Conservation (phyloP, 2,113 vertebrate genomes). For the Oplegnathus fasciatus region DNA sequence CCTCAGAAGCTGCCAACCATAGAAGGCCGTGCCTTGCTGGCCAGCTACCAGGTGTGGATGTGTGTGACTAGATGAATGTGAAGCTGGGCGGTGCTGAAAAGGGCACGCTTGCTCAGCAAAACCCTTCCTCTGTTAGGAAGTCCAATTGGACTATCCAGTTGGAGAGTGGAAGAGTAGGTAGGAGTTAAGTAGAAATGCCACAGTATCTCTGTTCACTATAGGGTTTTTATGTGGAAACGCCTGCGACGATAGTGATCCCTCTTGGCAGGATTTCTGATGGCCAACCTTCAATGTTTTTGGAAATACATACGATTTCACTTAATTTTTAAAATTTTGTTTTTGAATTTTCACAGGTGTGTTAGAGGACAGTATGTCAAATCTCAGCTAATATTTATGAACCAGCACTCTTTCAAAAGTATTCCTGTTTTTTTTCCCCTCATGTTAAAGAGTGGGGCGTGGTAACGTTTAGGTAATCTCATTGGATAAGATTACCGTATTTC, state of each 20-base stretch:
- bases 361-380: background rate
- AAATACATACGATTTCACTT: background rate
- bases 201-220: background rate
- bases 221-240: background rate
- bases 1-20: constrained; percentile 15
- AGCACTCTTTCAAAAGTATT: too few species aligned
- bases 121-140: constrained; percentile 7
- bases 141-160: constrained; percentile 20
- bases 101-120: constrained; percentile 46
- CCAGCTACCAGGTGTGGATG: constrained; percentile 42
- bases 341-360: background rate
- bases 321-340: background rate
- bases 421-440: background rate
- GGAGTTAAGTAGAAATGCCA: constrained; percentile 6
- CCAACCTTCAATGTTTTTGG: background rate
- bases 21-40: constrained; percentile 4
- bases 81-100: constrained; percentile 30
- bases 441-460: background rate
- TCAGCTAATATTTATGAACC: background rate
- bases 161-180: background rate
- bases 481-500: too few species aligned
- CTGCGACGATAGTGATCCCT: background rate
- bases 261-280: background rate
- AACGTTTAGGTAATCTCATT: too few species aligned
- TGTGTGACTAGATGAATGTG: constrained; percentile 49